Evolutionary conservation across 92 coral and sea anemone genomes (phyloP).

Genomic region (Phymanthus crucifer): DNA sequence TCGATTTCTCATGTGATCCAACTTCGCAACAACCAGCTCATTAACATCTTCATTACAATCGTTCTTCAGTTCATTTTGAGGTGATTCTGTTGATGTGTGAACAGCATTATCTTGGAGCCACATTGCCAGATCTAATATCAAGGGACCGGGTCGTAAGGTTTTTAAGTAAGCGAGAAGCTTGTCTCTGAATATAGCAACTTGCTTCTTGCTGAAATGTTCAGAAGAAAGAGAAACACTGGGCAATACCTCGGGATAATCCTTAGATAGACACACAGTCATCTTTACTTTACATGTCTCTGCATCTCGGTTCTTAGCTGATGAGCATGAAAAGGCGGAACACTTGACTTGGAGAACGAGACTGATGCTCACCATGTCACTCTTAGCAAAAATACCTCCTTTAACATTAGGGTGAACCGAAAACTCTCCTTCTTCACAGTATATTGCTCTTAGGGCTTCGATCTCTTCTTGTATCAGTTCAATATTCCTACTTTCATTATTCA

Average conservation of each 20-base stretch:
- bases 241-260: constrained; percentile 56
- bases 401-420: constrained; percentile 47
- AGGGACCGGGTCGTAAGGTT: constrained; percentile 54
- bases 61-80: neutral
- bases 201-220: constrained; percentile 57
- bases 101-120: constrained; percentile 82
- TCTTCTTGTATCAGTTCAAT: constrained; percentile 59
- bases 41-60: neutral
- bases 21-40: constrained; percentile 45
- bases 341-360: constrained; percentile 35
- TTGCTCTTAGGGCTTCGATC: constrained; percentile 76
- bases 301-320: constrained; percentile 21
- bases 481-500: constrained; percentile 2
- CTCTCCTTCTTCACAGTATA: constrained; percentile 83
- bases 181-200: constrained; percentile 37
- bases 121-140: constrained; percentile 65
- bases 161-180: constrained; percentile 41
- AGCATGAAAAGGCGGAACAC: constrained; percentile 13
- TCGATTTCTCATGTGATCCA: constrained; percentile 91
- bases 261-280: constrained; percentile 44
- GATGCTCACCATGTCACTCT: constrained; percentile 3
- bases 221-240: constrained; percentile 84
- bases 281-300: constrained; percentile 29
- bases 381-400: constrained; percentile 13
- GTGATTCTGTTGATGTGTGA: neutral